phyloP scores from a whole-genome alignment of 2,797 vertebrate species.

The Cryptoblepharus egeriae region DNA sequence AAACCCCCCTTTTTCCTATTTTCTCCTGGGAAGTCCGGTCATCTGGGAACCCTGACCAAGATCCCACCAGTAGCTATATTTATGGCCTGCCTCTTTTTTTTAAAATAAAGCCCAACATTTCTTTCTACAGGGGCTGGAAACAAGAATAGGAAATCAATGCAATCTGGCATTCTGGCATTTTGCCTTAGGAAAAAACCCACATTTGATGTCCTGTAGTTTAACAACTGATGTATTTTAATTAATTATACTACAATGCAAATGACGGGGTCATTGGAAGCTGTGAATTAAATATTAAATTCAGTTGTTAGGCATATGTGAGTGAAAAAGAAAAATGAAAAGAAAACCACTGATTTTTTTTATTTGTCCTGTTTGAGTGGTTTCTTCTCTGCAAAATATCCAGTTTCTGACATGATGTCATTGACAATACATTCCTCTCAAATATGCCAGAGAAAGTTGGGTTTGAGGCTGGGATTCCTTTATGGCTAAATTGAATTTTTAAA shows the following conservation, averaged over 20 bases:
- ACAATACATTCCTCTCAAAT: neutral
- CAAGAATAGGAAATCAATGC: neutral
- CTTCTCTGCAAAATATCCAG: slow-evolving; percentile 10
- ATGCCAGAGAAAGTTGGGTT: neutral
- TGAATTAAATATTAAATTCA: neutral
- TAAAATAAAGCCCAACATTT: neutral
- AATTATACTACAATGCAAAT: neutral
- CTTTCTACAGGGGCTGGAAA: neutral
- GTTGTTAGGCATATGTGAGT: neutral
- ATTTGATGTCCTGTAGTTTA: no score
- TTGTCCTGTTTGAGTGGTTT: neutral
- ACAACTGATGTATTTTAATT: neutral
- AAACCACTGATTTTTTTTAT: neutral
- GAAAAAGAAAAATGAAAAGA: neutral
- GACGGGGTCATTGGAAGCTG: neutral
- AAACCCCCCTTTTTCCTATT: no score
- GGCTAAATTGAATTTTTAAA: slow-evolving; percentile 20
- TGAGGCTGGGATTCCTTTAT: neutral
- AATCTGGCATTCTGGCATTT: neutral
- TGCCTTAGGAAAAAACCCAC: neutral
- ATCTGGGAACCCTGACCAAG: no score
- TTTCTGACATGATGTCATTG: slow-evolving; percentile 23
- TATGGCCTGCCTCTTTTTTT: neutral
- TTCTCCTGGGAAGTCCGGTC: no score
- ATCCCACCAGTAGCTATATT: no score